phyloP scores from a whole-genome alignment of 2,797 vertebrate species.

The Thamnophis elegans region DNA sequence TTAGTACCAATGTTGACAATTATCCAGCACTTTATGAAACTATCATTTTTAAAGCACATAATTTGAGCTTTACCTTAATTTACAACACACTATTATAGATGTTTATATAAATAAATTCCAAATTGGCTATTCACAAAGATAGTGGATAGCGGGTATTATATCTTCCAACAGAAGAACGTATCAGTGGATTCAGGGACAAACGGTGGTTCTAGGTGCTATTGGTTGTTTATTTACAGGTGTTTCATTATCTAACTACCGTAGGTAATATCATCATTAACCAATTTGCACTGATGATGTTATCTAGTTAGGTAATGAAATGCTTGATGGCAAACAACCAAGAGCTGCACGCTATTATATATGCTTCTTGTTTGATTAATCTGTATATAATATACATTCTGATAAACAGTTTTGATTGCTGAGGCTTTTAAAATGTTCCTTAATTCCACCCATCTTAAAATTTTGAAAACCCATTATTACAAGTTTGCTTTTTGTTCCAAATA shows the following conservation, averaged over 20 bases:
- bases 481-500: background rate
- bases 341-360: background rate
- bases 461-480: slow-evolving; percentile 12
- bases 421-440: slow-evolving; percentile 21
- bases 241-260: background rate
- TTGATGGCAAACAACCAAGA: background rate
- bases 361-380: background rate
- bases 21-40: background rate
- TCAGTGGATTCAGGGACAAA: background rate
- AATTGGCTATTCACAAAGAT: background rate
- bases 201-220: background rate
- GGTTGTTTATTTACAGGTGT: background rate
- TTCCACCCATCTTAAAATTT: slow-evolving; percentile 3
- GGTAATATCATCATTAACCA: background rate
- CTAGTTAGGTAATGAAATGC: background rate
- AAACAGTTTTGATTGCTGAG: background rate
- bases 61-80: slow-evolving; percentile 33
- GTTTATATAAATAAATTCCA: background rate
- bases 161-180: background rate
- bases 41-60: slow-evolving; percentile 9
- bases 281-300: background rate
- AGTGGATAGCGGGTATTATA: background rate
- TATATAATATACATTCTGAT: background rate
- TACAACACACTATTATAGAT: background rate
- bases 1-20: background rate